Percentiles rank a stretch among this genome's conserved stretches.
Evolutionary conservation across 2,113 vertebrate genomes (phyloP).

Genomic region (Anolis carolinensis): DNA sequence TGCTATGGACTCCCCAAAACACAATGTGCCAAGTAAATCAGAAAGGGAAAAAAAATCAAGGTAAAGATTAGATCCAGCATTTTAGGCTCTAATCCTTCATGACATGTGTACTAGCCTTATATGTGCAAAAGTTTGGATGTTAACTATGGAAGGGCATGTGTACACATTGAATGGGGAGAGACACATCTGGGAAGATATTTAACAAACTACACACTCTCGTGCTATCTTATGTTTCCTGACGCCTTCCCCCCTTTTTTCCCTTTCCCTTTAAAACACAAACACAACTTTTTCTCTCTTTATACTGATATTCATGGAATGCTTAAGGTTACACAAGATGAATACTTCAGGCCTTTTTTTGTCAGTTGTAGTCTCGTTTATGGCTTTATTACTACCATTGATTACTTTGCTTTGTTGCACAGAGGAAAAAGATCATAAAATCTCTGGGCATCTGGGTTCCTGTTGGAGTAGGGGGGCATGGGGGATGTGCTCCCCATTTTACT

Average conservation of each 20-base stretch:
- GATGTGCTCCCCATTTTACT: slow-evolving; percentile 67
- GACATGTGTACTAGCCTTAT: background rate
- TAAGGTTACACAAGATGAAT: slow-evolving; percentile 76
- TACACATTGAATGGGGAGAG: background rate
- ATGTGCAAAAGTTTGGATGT: slow-evolving; percentile 12
- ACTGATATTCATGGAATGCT: slow-evolving; percentile 75
- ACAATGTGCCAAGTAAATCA: background rate
- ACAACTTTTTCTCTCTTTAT: slow-evolving; percentile 53
- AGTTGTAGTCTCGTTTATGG: slow-evolving; percentile 79
- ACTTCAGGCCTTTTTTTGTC: slow-evolving; percentile 72
- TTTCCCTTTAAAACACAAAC: slow-evolving; percentile 68
- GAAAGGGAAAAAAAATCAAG: slow-evolving; percentile 20
- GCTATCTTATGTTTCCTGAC: slow-evolving; percentile 53
- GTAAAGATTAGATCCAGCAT: background rate
- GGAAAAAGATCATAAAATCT: slow-evolving; percentile 86
- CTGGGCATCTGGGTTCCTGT: slow-evolving; percentile 81
- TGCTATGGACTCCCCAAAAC: background rate
- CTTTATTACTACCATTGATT: slow-evolving; percentile 84
- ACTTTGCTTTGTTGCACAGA: slow-evolving; percentile 84
- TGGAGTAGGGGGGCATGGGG: slow-evolving; percentile 60
- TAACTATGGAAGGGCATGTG: background rate
- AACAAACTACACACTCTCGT: slow-evolving; percentile 34
- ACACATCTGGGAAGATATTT: background rate
- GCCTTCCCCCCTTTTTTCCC: slow-evolving; percentile 37
- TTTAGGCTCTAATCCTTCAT: background rate